Evolutionary conservation across 2,888 invertebrate genomes (phyloP), one percentile per base, ranked within the genome.

Genomic region (Phasia obesa): DNA sequence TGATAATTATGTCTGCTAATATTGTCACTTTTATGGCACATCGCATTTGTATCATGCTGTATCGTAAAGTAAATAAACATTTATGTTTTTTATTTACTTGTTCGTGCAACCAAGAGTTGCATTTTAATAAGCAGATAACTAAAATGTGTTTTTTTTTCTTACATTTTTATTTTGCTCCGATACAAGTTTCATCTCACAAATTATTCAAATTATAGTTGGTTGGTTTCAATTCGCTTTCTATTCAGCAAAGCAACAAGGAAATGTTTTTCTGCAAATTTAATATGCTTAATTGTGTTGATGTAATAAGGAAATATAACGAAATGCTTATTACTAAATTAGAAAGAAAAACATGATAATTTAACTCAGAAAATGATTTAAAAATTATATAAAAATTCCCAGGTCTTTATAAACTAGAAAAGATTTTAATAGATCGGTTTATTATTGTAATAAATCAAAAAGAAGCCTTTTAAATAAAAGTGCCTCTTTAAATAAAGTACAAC

Each of bases 1-100:
- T 75, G 65, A 79, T 83, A 83, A 83, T 83, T 83, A 83, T 76
- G 60, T 79, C 71, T 83, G 83, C 75, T 83, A 79, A 83, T 79
- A 79, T 83, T 83, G 83, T 83, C 83, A 71, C 75, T 79, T 80
- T 80, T 74, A 80, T 80, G 73, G 60, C 79, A 80, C 79, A 80
- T 80, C 79, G 73, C 17, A 47, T 47, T 42, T 80, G 67, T n/a
- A n/a, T n/a, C n/a, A n/a, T 65, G 60, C 47, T 78, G 47, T 62
- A 51, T 73, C 21, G 38, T 42, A 44, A 53, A 64, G 13, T 55
- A 49, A 64, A 74, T 53, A 27, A 42, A 9, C 21, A 53, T 42
- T 15, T 6, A 9, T 65, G 4, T 35, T n/a, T 31, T 19, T 59
- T 38, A 31, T 53, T 55, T 77, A 23, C 35, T 53, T 23, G 23